These are phyloP conservation scores for Esox niger DNA, from an alignment of 2,113 vertebrate genomes.

Conservation along the genomic window DNA sequence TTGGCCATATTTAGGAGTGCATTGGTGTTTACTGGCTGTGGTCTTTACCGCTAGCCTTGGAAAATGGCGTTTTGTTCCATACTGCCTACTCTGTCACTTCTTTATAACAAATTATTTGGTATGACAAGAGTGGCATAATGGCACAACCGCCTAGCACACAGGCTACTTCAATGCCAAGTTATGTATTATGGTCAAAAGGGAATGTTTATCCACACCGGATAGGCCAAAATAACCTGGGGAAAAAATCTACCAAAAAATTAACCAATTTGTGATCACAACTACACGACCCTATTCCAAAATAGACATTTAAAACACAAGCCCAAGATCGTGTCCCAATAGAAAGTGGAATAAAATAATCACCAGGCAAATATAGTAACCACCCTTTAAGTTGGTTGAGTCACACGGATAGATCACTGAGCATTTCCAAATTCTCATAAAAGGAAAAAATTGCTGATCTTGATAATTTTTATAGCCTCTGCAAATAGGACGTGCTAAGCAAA, in stretches of 20 bases:
- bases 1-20: neutral
- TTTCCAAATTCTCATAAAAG: neutral
- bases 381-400: neutral
- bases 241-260: neutral
- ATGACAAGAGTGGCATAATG: too few relatives aligned
- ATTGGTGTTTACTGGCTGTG: too few relatives aligned
- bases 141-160: too few relatives aligned
- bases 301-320: neutral
- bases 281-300: neutral
- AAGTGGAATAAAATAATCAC: neutral
- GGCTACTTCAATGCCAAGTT: too few relatives aligned
- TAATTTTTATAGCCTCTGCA: conserved; percentile 5
- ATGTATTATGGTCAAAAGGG: too few relatives aligned
- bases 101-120: too few relatives aligned
- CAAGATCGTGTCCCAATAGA: neutral
- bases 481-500: conserved; percentile 14
- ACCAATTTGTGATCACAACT: too few relatives aligned
- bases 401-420: neutral
- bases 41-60: neutral
- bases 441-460: neutral
- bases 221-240: neutral
- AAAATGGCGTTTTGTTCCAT: too few relatives aligned
- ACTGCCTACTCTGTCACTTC: too few relatives aligned
- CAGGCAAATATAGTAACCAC: neutral
- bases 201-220: neutral